phyloP scores from a whole-genome alignment of 1,140 invertebrate species.

The Lepeophtheirus salmonis region DNA sequence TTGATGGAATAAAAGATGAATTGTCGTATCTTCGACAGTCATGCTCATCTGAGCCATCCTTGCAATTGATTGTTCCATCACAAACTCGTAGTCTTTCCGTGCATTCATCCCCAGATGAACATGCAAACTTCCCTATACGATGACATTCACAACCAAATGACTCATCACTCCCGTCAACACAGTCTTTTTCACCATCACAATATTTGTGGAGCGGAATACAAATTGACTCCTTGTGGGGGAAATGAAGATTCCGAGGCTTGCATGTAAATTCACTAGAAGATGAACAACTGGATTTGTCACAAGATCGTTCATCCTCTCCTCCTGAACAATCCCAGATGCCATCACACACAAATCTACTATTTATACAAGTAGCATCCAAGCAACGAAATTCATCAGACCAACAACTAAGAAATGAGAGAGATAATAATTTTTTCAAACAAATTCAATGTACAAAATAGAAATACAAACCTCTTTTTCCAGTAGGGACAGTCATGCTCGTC shows the following conservation, averaged over 20 bases:
- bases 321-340: conserved; percentile 7
- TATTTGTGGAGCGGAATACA: conserved; percentile 22
- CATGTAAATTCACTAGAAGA: background rate
- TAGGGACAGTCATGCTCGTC: conserved; percentile 29
- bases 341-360: background rate
- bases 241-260: background rate
- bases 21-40: background rate
- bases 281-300: background rate
- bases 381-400: conserved; percentile 13
- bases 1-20: background rate
- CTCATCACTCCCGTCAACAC: conserved; percentile 22
- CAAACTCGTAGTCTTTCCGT: conserved; percentile 4
- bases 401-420: conserved; percentile 7
- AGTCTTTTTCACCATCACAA: conserved; percentile 21
- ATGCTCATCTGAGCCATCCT: conserved; percentile 12
- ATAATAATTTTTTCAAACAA: background rate
- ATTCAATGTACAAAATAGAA: background rate
- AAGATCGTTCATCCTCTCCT: conserved; percentile 12
- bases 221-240: conserved; percentile 19
- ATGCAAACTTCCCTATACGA: conserved; percentile 3
- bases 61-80: conserved; percentile 12
- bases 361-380: conserved; percentile 7
- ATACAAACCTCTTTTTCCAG: conserved; percentile 7
- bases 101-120: background rate
- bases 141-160: conserved; percentile 19